Conservation (phyloP, 2,113 vertebrate genomes). For the Damaliscus lunatus region DNA sequence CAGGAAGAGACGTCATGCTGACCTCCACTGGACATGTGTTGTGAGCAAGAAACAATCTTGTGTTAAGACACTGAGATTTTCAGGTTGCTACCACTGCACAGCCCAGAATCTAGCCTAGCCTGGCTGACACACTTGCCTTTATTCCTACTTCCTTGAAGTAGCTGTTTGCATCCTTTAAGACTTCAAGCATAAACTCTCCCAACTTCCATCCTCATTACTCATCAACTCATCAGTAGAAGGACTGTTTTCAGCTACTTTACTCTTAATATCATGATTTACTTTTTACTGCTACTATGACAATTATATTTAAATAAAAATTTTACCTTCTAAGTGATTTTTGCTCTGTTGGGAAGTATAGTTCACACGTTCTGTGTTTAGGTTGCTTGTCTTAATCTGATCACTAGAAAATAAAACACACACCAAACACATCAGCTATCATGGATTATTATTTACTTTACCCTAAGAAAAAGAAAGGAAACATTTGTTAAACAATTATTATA, state of each 20-base stretch:
- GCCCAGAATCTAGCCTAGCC: not conserved
- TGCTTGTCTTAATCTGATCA: constrained; percentile 81
- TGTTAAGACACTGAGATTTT: not conserved
- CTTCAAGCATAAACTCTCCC: not conserved
- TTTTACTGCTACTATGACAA: not conserved
- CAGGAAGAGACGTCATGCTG: not conserved
- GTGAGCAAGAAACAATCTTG: not conserved
- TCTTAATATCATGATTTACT: not conserved
- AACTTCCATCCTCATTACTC: not conserved
- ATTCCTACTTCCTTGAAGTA: not conserved
- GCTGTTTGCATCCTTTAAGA: not conserved
- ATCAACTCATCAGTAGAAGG: not conserved
- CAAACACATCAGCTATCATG: not conserved
- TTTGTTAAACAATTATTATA: not conserved
- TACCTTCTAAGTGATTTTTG: constrained; percentile 78
- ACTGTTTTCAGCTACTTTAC: not conserved
- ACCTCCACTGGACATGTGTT: not conserved
- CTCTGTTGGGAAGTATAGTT: constrained; percentile 69
- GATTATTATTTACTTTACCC: not conserved
- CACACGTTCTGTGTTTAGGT: constrained; percentile 63
- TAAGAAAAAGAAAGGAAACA: constrained; percentile 9
- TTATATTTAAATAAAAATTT: not conserved
- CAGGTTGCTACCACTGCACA: not conserved
- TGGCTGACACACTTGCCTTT: not conserved
- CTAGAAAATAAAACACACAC: constrained; percentile 77